Evolutionary conservation across 2,888 invertebrate species (phyloP), one percentile per base, ranked within the genome.

Genomic region (Aphrophora alni): DNA sequence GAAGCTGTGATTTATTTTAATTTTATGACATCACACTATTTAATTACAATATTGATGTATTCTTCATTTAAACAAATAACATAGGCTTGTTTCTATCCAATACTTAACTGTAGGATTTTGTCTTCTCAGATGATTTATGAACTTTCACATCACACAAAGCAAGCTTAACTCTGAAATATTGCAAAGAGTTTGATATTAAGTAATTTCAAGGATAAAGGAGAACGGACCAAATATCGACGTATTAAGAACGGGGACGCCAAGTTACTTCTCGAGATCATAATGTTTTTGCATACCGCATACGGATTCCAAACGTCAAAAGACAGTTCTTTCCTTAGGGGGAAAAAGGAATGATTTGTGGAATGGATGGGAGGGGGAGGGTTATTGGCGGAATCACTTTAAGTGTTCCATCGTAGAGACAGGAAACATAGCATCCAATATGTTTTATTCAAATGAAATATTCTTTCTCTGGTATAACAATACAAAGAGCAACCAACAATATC

Each of bases 381-480:
- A 81, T 81, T 81, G 81, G 81, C 75, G 81, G 81, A 81, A 81
- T 81, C 81, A 81, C 77, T 81, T 78, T 44, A 68, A 77, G 81
- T 78, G 73, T 73, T 24, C 74, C 74, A 77, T 78, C 81, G 51
- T 44, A 73, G 78, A 75, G 75, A 80, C 74, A 28, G 75, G 75
- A 81, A 78, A 69, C 78, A 68, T 75, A 75, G 74, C 81, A 81
- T 77, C 81, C 78, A 81, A 81, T 81, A 81, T 81, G 81, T 81
- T 81, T 81, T 81, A 81, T 81, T 81, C 81, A 81, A 75, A 77
- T 78, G 69, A 75, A 81, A 81, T 77, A 81, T 81, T 81, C 81
- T 71, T 72, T 70, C 73, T 78, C 78, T 75, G 73, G 71, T 73
- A 78, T 51, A 73, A 73, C 78, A 78, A 78, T 72, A 73, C 72